Conservation (phyloP, 2,888 invertebrate species). For the Carterocephalus palaemon region DNA sequence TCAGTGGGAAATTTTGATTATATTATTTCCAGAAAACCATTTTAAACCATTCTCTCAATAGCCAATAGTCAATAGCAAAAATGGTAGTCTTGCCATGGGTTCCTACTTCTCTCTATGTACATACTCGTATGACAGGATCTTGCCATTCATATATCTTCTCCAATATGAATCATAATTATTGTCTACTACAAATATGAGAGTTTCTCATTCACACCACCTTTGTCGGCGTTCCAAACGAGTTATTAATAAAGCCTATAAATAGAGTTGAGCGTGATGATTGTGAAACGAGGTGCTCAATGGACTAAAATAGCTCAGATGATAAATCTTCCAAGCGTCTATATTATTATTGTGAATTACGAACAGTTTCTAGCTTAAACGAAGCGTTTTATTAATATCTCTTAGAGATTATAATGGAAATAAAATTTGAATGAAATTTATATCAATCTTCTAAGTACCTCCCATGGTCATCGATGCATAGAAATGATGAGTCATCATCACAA, state of each 20-base stretch:
- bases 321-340: slow-evolving; percentile 20
- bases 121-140: no score
- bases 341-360: not conserved
- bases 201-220: slow-evolving; percentile 4
- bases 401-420: not conserved
- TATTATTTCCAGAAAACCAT: no score
- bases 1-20: no score
- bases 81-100: no score
- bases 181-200: not conserved
- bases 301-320: slow-evolving; percentile 18
- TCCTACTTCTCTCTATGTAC: no score
- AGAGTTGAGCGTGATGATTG: slow-evolving; percentile 16
- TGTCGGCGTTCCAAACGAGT: slow-evolving; percentile 4
- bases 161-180: not conserved
- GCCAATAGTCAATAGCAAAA: no score
- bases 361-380: not conserved
- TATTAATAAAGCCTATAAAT: slow-evolving; percentile 14
- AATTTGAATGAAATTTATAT: no score
- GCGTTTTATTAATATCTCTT: slow-evolving; percentile 1
- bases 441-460: no score
- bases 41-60: no score
- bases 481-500: no score
- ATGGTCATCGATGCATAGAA: no score
- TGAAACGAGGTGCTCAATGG: slow-evolving; percentile 15
- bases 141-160: no score